Evolutionary conservation across 2,888 invertebrate genomes (phyloP).

Genomic region (Diplolepis rosae): DNA sequence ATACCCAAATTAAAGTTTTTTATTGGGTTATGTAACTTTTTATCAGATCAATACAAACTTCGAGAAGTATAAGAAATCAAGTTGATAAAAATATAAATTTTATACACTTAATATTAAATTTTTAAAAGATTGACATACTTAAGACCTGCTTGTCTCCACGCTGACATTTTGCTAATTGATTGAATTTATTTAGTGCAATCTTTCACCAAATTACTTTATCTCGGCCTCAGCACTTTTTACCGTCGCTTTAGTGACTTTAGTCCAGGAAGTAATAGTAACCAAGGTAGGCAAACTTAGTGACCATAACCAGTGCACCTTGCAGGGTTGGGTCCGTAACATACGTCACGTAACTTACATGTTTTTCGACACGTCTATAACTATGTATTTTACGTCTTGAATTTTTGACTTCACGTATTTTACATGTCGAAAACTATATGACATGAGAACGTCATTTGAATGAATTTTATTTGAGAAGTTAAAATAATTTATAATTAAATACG

Average conservation of each 20-base stretch:
- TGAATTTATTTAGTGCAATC: neutral
- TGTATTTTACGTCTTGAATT: neutral
- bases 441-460: no score
- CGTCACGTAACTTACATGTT: no score
- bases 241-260: neutral
- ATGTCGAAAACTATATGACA: no score
- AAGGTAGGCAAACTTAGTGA: no score
- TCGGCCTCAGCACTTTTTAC: neutral
- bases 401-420: no score
- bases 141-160: conserved; percentile 89
- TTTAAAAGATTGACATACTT: conserved; percentile 79
- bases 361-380: no score
- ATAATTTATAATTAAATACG: no score
- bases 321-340: no score
- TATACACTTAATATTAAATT: neutral
- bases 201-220: neutral
- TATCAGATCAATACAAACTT: conserved; percentile 1
- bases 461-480: no score
- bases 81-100: neutral
- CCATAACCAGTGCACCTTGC: neutral
- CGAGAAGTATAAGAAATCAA: neutral
- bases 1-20: neutral
- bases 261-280: no score
- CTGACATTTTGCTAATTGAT: conserved; percentile 78
- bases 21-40: conserved; percentile 16